Base-by-base conservation (phyloP, 2,888 invertebrate species). In the Lepidocyrtoides sp. region DNA sequence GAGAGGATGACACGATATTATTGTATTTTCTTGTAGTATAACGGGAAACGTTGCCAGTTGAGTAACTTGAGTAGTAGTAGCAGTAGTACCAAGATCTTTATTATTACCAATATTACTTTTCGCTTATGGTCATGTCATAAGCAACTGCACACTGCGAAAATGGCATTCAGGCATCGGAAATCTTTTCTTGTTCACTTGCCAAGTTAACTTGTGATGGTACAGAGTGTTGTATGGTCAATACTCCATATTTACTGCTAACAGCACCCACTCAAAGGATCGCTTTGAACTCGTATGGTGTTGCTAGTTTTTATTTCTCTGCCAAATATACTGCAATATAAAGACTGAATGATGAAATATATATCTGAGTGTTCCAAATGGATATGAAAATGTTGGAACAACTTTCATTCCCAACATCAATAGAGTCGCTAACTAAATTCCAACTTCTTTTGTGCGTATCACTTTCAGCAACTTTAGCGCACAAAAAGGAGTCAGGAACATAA, bases 111-210 rank as follows among this genome's bases (percentile, higher is more conserved):
- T 48, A 23, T 60, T 23, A 60, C 14, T 14, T n/a, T 7, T 4
- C 72, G 41, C 17, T 20, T 20, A 44, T 12, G 10, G 14, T 14
- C 44, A 23, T 75, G 48, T 75, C 20, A 48, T 0, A 23, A 75
- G 10, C 14, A 12, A n/a, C 44, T 48, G 72, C 72, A 75, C 44
- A 44, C 20, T 12, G 44, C n/a, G n/a, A n/a, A 75, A 66, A 75
- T 75, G 44, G 23, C 72, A 48, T 75, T 75, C 44, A 23, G 23
- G 23, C 23, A 48, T 44, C 23, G 51, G 20, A 54, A 79, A 79
- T 79, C 51, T 57, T 60, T 83, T 83, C 69, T 66, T 83, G 83
- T 66, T 29, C 60, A 12, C 60, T 60, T 82, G 82, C 82, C 82
- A 82, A 82, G 60, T 82, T 57, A 41, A 82, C 60, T 60, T 23